These are phyloP conservation scores for Ammodytes marinus DNA, from an alignment of 2,113 vertebrate genomes.

Conservation along the genomic window DNA sequence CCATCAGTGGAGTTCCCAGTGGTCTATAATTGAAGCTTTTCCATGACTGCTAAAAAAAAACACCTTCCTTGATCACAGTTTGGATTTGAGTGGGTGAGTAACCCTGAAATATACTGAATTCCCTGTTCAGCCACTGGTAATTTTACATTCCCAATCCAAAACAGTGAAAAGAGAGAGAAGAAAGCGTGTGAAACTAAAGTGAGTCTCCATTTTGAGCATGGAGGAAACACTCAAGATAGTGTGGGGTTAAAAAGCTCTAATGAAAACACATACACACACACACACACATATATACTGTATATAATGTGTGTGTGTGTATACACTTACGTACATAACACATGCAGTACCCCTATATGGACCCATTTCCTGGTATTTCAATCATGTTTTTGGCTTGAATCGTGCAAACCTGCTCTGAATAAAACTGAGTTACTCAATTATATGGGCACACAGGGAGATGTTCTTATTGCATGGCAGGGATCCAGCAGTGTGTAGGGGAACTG, in stretches of 20 bases:
- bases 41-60: slow-evolving; percentile 14
- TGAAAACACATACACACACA: background rate
- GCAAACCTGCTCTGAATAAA: slow-evolving; percentile 14
- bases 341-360: slow-evolving; percentile 25
- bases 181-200: slow-evolving; percentile 9
- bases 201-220: background rate
- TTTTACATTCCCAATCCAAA: background rate
- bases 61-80: slow-evolving; percentile 7
- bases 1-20: slow-evolving; percentile 9
- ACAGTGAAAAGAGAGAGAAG: background rate
- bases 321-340: background rate
- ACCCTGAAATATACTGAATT: slow-evolving; percentile 25
- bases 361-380: slow-evolving; percentile 25
- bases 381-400: slow-evolving; percentile 7
- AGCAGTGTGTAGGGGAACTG: slow-evolving; percentile 11
- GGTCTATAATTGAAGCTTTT: slow-evolving; percentile 25
- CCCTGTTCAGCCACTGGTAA: background rate
- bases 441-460: slow-evolving; percentile 19
- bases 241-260: background rate
- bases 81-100: slow-evolving; percentile 1
- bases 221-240: slow-evolving; percentile 20
- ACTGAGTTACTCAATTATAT: slow-evolving; percentile 1
- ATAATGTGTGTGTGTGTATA: background rate
- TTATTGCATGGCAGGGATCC: background rate
- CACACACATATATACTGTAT: background rate